These are phyloP conservation scores for Drosophila sp. DNA, from an alignment of 1,140 invertebrate species.

Conservation along the genomic window DNA sequence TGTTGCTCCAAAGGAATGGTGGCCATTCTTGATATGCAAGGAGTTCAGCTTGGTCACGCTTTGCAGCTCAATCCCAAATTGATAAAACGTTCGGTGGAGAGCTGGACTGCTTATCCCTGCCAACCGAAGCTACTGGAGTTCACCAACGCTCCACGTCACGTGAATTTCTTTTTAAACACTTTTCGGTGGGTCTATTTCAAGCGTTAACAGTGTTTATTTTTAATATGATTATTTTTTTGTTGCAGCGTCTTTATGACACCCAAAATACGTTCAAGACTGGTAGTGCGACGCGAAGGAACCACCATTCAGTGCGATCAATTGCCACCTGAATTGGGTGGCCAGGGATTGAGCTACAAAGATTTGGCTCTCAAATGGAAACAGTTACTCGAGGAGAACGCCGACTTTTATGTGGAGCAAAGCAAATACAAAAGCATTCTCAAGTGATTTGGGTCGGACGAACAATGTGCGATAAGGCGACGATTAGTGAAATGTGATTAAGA, in stretches of 20 bases:
- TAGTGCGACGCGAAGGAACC: constrained; percentile 83
- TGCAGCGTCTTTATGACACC: constrained; percentile 86
- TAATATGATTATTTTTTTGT: constrained; percentile 10
- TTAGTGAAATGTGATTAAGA: constrained; percentile 62
- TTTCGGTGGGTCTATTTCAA: constrained; percentile 83
- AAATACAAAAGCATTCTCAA: constrained; percentile 84
- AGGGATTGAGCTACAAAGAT: constrained; percentile 83
- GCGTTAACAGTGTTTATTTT: not conserved
- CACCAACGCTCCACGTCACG: constrained; percentile 87
- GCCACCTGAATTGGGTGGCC: constrained; percentile 86
- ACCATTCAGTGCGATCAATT: constrained; percentile 84
- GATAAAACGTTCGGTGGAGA: constrained; percentile 85
- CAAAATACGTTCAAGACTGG: constrained; percentile 86
- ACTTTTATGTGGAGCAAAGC: constrained; percentile 86
- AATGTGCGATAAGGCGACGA: constrained; percentile 56
- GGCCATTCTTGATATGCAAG: constrained; percentile 86
- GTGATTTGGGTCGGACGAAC: constrained; percentile 35
- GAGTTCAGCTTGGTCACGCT: constrained; percentile 85
- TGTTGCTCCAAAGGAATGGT: constrained; percentile 85
- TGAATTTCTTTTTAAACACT: constrained; percentile 88
- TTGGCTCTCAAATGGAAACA: constrained; percentile 85
- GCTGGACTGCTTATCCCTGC: constrained; percentile 89
- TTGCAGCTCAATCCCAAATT: constrained; percentile 85
- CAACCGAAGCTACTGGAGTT: constrained; percentile 88
- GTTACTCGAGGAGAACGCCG: constrained; percentile 83